These are phyloP conservation scores for Drosophila koepferae DNA, from an alignment of 2,888 invertebrate genomes.

Conservation along the genomic window DNA sequence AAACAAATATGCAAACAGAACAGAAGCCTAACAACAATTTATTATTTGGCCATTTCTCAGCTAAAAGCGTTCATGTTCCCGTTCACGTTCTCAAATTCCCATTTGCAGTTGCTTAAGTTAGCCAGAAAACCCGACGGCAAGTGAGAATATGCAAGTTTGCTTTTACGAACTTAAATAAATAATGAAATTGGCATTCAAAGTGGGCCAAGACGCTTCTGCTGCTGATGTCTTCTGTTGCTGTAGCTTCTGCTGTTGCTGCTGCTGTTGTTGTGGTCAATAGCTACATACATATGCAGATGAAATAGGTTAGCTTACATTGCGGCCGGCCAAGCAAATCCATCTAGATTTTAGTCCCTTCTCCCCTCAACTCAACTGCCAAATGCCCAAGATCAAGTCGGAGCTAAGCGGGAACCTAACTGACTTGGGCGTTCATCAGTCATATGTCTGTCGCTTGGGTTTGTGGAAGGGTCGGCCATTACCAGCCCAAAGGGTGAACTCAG, in stretches of 20 bases:
- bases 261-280: slow-evolving; percentile 36
- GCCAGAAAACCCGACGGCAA: slow-evolving; percentile 21
- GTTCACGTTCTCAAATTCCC: slow-evolving; percentile 1
- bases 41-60: slow-evolving; percentile 69
- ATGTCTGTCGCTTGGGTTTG: slow-evolving; percentile 13
- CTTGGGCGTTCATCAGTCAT: slow-evolving; percentile 56
- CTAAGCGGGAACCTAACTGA: not conserved
- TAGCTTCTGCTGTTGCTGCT: not conserved
- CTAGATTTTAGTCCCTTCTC: slow-evolving; percentile 25
- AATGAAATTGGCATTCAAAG: slow-evolving; percentile 71
- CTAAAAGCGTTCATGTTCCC: slow-evolving; percentile 7
- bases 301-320: slow-evolving; percentile 40
- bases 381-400: slow-evolving; percentile 28
- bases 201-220: slow-evolving; percentile 42
- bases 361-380: not conserved
- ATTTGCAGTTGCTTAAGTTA: slow-evolving; percentile 16
- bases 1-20: slow-evolving; percentile 35
- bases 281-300: slow-evolving; percentile 19
- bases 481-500: slow-evolving; percentile 39
- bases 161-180: slow-evolving; percentile 74
- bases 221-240: slow-evolving; percentile 13
- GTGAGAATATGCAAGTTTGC: slow-evolving; percentile 73
- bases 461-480: not conserved
- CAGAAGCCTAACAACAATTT: slow-evolving; percentile 65
- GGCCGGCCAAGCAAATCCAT: slow-evolving; percentile 52